Percentiles rank a stretch among this genome's conserved stretches.
Conservation (phyloP, 2,888 invertebrate genomes). For the Petrophora chlorosata region DNA sequence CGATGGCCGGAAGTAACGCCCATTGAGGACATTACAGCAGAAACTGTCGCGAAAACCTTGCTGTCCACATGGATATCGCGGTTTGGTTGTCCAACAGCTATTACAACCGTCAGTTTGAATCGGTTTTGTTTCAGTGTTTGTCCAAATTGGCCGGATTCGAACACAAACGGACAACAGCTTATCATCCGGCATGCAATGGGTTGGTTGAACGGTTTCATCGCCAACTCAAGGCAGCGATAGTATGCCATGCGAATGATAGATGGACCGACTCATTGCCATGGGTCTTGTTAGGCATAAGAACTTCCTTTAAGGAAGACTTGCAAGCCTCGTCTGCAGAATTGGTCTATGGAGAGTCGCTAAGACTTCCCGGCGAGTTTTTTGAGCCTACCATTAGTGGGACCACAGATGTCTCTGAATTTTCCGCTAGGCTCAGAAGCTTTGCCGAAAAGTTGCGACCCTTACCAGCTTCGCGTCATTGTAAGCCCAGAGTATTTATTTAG, state of each 20-base stretch:
- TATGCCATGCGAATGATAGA: constrained; percentile 15
- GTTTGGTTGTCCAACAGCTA: constrained; percentile 38
- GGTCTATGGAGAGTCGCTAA: constrained; percentile 9
- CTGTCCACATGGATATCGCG: constrained; percentile 36
- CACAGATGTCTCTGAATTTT: constrained; percentile 22
- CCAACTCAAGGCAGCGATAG: constrained; percentile 26
- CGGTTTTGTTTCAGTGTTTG: constrained; percentile 17
- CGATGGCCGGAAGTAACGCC: constrained; percentile 40
- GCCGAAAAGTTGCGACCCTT: constrained; percentile 24
- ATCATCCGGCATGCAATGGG: constrained; percentile 23
- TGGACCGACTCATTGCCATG: constrained; percentile 18
- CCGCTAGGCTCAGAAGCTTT: constrained; percentile 19
- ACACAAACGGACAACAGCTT: constrained; percentile 25
- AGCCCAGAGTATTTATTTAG: constrained; percentile 31
- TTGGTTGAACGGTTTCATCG: constrained; percentile 29
- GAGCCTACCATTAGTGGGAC: neutral
- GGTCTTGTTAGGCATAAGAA: constrained; percentile 21
- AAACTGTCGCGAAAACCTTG: constrained; percentile 51
- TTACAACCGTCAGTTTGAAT: constrained; percentile 49
- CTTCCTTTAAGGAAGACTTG: constrained; percentile 23
- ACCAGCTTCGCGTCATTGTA: constrained; percentile 31
- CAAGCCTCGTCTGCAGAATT: constrained; percentile 21
- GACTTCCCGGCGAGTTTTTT: constrained; percentile 22
- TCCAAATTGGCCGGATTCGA: constrained; percentile 11
- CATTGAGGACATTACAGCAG: constrained; percentile 50